Conservation (phyloP, 2,888 invertebrate genomes). For the Cenopis cana region DNA sequence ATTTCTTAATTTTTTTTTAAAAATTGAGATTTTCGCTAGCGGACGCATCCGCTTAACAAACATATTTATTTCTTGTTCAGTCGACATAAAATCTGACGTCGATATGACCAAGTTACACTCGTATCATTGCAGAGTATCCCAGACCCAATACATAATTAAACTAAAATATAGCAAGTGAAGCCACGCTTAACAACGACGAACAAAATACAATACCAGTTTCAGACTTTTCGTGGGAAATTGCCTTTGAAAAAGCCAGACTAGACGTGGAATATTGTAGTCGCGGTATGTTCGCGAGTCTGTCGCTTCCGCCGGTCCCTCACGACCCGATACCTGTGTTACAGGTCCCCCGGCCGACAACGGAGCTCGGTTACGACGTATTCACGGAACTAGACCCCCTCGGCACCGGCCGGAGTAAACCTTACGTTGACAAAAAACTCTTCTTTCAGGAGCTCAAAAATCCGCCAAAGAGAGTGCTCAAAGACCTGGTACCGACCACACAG, state of each 20-base stretch:
- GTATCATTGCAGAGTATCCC: no score
- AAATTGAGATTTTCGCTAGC: no score
- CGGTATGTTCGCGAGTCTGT: neutral
- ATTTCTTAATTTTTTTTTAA: no score
- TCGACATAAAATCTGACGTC: neutral
- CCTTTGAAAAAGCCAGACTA: neutral
- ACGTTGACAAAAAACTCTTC: conserved; percentile 98
- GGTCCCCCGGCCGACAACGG: conserved; percentile 71
- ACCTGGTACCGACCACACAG: conserved; percentile 86
- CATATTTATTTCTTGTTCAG: no score
- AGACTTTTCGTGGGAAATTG: neutral
- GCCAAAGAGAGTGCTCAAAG: conserved; percentile 96
- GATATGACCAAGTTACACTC: no score
- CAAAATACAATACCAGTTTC: neutral
- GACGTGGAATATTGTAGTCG: neutral
- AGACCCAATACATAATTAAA: no score
- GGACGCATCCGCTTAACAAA: no score
- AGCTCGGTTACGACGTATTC: conserved; percentile 91
- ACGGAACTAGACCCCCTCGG: conserved; percentile 97
- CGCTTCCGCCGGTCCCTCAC: conserved; percentile 13
- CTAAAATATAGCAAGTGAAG: no score
- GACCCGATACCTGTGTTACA: conserved; percentile 70
- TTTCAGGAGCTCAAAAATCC: conserved; percentile 98
- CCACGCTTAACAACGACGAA: no score
- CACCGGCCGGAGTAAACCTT: conserved; percentile 95